phyloP scores from a whole-genome alignment of 2,797 vertebrate species.

The Orestias chungarensis region DNA sequence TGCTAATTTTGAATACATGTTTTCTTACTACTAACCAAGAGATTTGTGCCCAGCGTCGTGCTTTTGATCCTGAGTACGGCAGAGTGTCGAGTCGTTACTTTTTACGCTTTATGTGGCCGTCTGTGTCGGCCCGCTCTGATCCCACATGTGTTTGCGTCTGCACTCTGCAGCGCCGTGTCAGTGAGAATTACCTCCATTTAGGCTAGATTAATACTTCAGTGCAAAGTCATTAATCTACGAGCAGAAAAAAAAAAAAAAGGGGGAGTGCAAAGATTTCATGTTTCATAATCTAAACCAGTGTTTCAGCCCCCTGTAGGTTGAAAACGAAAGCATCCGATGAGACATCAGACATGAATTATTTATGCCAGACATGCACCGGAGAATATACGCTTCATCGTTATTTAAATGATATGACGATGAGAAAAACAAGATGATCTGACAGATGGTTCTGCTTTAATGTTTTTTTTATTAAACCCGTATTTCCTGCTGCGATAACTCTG shows the following conservation, averaged over 20 bases:
- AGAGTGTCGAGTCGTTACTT: slow-evolving; percentile 68
- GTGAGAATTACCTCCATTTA: slow-evolving; percentile 49
- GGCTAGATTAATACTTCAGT: slow-evolving; percentile 40
- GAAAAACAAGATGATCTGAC: slow-evolving; percentile 23
- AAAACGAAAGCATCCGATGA: slow-evolving; percentile 23
- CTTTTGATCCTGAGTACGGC: slow-evolving; percentile 51
- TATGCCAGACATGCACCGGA: slow-evolving; percentile 29
- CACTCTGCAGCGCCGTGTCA: slow-evolving; percentile 60
- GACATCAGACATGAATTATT: slow-evolving; percentile 36
- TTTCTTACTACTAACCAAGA: background rate
- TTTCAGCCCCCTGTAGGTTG: slow-evolving; percentile 28
- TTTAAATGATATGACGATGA: slow-evolving; percentile 16
- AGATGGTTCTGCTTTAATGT: slow-evolving; percentile 1
- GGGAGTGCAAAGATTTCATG: slow-evolving; percentile 20
- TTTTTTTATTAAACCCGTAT: slow-evolving; percentile 1
- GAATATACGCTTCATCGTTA: slow-evolving; percentile 8
- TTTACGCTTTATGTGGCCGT: slow-evolving; percentile 37
- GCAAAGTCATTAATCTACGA: slow-evolving; percentile 14
- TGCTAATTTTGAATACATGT: no score
- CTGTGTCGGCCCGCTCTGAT: slow-evolving; percentile 21
- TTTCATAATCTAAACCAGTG: slow-evolving; percentile 15
- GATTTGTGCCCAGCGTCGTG: slow-evolving; percentile 20
- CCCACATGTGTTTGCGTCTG: slow-evolving; percentile 55
- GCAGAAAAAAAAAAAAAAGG: no score
- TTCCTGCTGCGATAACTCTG: background rate